Evolutionary conservation across 2,888 invertebrate genomes (phyloP).

Genomic region (Candidula unifasciata): DNA sequence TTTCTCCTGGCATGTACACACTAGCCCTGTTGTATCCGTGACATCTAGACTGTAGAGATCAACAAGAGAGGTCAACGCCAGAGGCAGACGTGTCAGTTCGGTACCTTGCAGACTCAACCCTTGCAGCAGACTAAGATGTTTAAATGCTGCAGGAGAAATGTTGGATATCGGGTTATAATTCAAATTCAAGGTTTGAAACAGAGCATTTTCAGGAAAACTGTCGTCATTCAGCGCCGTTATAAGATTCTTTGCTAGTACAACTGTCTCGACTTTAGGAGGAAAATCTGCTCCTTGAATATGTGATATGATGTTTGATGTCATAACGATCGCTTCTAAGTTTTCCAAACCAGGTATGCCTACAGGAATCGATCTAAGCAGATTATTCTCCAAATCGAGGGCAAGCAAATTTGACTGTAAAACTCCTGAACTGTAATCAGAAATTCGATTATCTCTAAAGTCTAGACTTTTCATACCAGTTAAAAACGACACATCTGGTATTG

Average conservation of each 20-base stretch:
- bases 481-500: not conserved
- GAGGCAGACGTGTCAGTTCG: not conserved
- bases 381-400: not conserved
- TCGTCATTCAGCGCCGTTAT: not conserved
- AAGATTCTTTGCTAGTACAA: not conserved
- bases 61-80: not conserved
- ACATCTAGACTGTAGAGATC: not conserved
- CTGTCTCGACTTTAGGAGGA: not conserved
- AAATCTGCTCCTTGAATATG: not conserved
- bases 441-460: not conserved
- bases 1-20: not conserved
- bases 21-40: not conserved
- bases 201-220: not conserved
- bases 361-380: not conserved
- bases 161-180: conserved; percentile 2
- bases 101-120: not conserved
- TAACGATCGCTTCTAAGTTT: not conserved
- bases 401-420: not conserved
- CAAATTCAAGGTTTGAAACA: not conserved
- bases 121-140: not conserved
- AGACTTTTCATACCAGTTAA: not conserved
- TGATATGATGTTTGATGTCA: not conserved
- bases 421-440: not conserved
- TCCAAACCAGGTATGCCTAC: not conserved
- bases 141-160: not conserved